Evolutionary conservation across 2,113 vertebrate genomes (phyloP), one percentile per base, ranked within the genome.

Genomic region (Pipa parva): DNA sequence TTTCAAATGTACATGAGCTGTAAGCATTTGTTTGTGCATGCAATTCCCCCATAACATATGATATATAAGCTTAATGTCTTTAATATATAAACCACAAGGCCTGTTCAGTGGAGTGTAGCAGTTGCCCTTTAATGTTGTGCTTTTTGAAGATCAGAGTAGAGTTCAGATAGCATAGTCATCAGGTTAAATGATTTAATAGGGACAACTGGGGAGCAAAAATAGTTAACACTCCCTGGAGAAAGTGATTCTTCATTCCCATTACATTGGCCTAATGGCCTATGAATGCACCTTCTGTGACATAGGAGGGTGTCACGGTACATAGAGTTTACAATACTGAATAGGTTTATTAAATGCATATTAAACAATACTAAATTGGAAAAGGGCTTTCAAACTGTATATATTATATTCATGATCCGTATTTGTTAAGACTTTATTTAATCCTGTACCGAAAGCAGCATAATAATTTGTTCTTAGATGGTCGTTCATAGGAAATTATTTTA

Each of bases 141-240:
- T 89, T 91, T 89, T 90, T 88, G 87, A 91, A 91, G 89, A 93
- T 92, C 89, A 89, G 88, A 90, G 89, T 89, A 91, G 90, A 92
- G 88, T 91, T 93, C 90, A 92, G 90, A 89, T 91, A 92, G 89
- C 87, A 88, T 83, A 87, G 84, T 88, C 86, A 87, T 89, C 82
- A 86, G 86, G 84, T 87, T 89, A 90, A 89, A 92, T 93, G 90
- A 93, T 94, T 95, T 93, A 95, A 94, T 90, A 84, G 89, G 88
- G 86, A 87, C 81, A 79, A 89, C 83, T 82, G 84, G 83, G 88
- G 88, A 89, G 87, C 83, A 80, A 88, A 88, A 88, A 89, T 89
- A 85, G 88, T 92, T 92, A 95, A 83, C 76, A 89, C 83, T 81
- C 90, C 90, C 92, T 77, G 73, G 89, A 89, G 90, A 92, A 83